Conservation (phyloP, 1,140 invertebrate species). For the Brachystomella parvula region DNA sequence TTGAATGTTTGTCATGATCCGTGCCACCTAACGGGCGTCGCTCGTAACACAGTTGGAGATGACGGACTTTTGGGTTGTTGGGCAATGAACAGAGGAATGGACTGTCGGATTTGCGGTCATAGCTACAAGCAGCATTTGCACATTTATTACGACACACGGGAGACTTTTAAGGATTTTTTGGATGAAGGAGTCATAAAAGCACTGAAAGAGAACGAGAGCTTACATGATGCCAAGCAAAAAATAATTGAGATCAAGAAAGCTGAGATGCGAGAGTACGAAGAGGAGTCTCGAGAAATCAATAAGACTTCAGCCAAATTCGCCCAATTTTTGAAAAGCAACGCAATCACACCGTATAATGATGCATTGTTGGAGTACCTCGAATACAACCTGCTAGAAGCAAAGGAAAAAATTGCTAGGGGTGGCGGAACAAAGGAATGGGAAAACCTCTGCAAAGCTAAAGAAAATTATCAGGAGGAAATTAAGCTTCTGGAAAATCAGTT, state of each 20-base stretch:
- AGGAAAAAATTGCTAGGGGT: conserved; percentile 7
- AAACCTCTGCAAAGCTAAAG: neutral
- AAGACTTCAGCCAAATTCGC: conserved; percentile 8
- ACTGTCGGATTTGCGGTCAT: conserved; percentile 2
- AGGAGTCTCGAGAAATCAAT: conserved; percentile 5
- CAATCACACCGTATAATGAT: conserved; percentile 29
- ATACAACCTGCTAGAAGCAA: conserved; percentile 18
- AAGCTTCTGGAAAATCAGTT: neutral
- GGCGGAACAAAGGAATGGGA: neutral
- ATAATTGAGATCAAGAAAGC: neutral
- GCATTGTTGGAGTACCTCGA: conserved; percentile 21
- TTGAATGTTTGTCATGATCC: conserved; percentile 1
- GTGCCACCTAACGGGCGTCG: neutral
- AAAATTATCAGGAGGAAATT: neutral
- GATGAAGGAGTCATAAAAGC: neutral
- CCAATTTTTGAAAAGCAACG: conserved; percentile 26
- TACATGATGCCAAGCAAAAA: neutral
- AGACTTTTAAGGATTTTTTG: neutral
- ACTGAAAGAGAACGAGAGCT: neutral
- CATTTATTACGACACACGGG: conserved; percentile 10
- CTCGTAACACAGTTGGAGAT: neutral
- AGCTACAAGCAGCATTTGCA: conserved; percentile 14
- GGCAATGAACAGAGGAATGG: neutral
- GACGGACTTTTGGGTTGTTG: neutral
- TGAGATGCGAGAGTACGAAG: neutral